A percentile compares a stretch with the other conserved stretches of the same genome.
These are phyloP conservation scores for Amiota mariae DNA, from an alignment of 2,888 invertebrate genomes.

Conservation along the genomic window DNA sequence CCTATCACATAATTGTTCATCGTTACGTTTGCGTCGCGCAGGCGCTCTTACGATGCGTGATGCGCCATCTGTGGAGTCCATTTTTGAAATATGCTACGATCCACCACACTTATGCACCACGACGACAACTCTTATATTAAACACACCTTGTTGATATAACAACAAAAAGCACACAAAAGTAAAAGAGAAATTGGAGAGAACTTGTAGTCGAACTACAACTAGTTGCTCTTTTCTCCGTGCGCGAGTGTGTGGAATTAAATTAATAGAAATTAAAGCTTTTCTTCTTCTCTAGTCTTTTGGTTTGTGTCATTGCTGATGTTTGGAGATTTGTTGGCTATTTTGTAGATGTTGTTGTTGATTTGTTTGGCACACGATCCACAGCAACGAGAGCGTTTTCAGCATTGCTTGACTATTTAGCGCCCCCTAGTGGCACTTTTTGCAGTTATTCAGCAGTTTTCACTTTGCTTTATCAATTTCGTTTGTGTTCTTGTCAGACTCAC, in stretches of 20 bases:
- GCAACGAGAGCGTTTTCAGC: conserved; percentile 25
- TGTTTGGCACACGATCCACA: conserved; percentile 37
- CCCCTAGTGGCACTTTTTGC: conserved; percentile 3
- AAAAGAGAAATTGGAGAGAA: neutral
- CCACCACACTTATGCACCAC: conserved; percentile 17
- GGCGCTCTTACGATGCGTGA: conserved; percentile 83
- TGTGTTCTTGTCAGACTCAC: neutral
- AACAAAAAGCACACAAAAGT: neutral
- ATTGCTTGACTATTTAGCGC: conserved; percentile 34
- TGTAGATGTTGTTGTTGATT: conserved; percentile 29
- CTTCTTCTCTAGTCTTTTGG: conserved; percentile 15
- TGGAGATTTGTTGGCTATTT: neutral
- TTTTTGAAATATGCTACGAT: conserved; percentile 37
- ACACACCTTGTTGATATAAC: neutral
- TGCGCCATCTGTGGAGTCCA: conserved; percentile 68
- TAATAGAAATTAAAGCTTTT: conserved; percentile 1
- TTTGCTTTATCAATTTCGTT: neutral
- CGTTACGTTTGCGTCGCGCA: conserved; percentile 84
- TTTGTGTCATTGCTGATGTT: conserved; percentile 36
- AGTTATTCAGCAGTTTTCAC: neutral
- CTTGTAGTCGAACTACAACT: neutral
- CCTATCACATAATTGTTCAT: conserved; percentile 84
- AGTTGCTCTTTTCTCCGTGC: too few relatives aligned
- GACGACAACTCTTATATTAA: conserved; percentile 24
- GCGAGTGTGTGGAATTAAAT: neutral